A percentile compares a stretch with the other conserved stretches of the same genome.
Evolutionary conservation across 2,888 invertebrate genomes (phyloP).

Genomic region (Hirtodrosophila alboralis): DNA sequence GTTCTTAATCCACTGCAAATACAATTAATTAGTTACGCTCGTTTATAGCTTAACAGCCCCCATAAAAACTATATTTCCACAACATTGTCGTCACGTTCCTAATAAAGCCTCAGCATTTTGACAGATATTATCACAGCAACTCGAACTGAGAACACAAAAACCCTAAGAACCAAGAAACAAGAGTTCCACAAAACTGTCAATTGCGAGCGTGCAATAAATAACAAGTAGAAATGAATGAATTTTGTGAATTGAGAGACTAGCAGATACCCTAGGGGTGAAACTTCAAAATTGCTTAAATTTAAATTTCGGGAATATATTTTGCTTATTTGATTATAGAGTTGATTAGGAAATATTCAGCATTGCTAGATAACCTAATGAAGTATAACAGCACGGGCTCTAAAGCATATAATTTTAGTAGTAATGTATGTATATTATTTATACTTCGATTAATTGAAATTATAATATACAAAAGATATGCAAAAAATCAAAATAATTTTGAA

Average conservation of each 20-base stretch:
- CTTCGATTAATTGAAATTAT: too few relatives aligned
- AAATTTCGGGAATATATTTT: too few relatives aligned
- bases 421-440: too few relatives aligned
- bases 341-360: too few relatives aligned
- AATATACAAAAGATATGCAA: too few relatives aligned
- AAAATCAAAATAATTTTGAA: too few relatives aligned
- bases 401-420: too few relatives aligned
- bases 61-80: slow-evolving; percentile 18
- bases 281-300: too few relatives aligned
- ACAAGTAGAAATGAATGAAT: slow-evolving; percentile 9
- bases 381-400: too few relatives aligned
- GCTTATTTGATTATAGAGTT: too few relatives aligned
- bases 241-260: slow-evolving; percentile 1
- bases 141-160: slow-evolving; percentile 24
- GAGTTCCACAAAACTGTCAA: slow-evolving; percentile 62
- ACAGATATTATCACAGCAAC: slow-evolving; percentile 51
- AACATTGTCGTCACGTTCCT: slow-evolving; percentile 33
- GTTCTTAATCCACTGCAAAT: slow-evolving; percentile 15
- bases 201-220: slow-evolving; percentile 67
- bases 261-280: slow-evolving; percentile 11
- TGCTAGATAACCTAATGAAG: too few relatives aligned
- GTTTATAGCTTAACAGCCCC: slow-evolving; percentile 26
- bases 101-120: slow-evolving; percentile 44
- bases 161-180: slow-evolving; percentile 23
- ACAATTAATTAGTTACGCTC: slow-evolving; percentile 44